These are phyloP conservation scores for Meriones psammophilus DNA, from an alignment of 2,797 vertebrate species.

Conservation along the genomic window DNA sequence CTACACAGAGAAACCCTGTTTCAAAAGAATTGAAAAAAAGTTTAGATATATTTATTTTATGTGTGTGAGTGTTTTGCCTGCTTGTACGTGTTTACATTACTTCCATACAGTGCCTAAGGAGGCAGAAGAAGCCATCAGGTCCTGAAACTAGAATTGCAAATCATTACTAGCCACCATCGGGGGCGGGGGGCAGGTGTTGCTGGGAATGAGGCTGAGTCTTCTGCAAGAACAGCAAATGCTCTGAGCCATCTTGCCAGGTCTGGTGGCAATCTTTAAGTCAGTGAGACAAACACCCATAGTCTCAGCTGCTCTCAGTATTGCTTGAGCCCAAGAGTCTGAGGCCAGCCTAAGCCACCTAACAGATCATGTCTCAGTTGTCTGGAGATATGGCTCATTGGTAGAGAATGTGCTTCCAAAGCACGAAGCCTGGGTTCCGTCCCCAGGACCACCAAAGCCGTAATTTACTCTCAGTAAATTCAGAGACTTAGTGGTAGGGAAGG, in stretches of 20 bases:
- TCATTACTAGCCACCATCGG: background rate
- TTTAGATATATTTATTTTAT: background rate
- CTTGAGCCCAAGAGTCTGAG: background rate
- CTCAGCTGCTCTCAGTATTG: background rate
- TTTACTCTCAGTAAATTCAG: background rate
- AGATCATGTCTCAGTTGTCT: background rate
- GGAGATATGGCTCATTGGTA: background rate
- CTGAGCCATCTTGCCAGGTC: background rate
- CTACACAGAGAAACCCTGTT: background rate
- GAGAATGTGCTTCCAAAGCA: background rate
- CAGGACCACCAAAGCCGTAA: background rate
- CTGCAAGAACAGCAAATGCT: too few relatives aligned
- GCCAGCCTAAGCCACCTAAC: background rate
- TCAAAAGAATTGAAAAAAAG: background rate
- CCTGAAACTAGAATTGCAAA: background rate
- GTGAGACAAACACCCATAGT: background rate
- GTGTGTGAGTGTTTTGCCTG: background rate
- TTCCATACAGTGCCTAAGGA: background rate
- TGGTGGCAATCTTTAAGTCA: background rate
- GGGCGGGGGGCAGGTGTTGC: too few relatives aligned
- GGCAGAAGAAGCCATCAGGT: background rate
- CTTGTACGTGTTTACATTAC: background rate
- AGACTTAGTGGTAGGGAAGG: background rate
- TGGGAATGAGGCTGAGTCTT: too few relatives aligned
- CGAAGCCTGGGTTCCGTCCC: background rate